Base-by-base conservation (phyloP, 2,797 vertebrate genomes). In the Sorex maritimensis region DNA sequence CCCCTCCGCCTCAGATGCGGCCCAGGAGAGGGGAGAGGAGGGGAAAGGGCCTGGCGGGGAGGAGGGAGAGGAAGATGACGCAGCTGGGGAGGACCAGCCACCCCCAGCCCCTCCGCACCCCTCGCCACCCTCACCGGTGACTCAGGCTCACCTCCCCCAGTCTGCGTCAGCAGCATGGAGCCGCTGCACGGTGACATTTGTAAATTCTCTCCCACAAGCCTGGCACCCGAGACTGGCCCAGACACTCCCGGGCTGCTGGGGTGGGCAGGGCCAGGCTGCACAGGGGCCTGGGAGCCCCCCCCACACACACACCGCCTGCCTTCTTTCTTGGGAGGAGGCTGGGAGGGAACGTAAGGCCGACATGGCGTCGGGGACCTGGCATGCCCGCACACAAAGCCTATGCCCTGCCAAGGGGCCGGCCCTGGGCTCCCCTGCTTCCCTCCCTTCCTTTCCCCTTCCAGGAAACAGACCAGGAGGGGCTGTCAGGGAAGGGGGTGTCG, bases 51-150 rank as follows among this genome's bases (percentile, higher is more conserved):
- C 61, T 26, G 73, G 65, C 34, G 46, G 3, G 5, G 61, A 67
- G 83, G 86, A 71, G 68, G 89, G 14, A 30, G 58, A 4, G 24
- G 87, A 86, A 80, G 0, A 87, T 8, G 92, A 55, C 26, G 68
- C 85, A 46, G 80, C 81, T 89, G 68, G 58, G 1, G 94, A 28
- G 90, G 75, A 86, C 96, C 95, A 82, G 93, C 52, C 91, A 93
- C 96, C 94, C 96, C 52, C 93, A 79, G 13, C 86, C 65, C 26
- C 26, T 26, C 65, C 11, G 95, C 74, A 77, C 97, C 98, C 97
- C 98, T 98, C 41, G 87, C 97, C 10, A 26, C 17, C 95, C 81
- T 92, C 95, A 94, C 61, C 0, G 26, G 96, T 98, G 98, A 98
- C 95, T 98, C 97, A 96, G 49, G 49, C 49, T 71, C 14, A 94